Base-by-base conservation (phyloP, 2,113 vertebrate species). In the Ictalurus furcatus region DNA sequence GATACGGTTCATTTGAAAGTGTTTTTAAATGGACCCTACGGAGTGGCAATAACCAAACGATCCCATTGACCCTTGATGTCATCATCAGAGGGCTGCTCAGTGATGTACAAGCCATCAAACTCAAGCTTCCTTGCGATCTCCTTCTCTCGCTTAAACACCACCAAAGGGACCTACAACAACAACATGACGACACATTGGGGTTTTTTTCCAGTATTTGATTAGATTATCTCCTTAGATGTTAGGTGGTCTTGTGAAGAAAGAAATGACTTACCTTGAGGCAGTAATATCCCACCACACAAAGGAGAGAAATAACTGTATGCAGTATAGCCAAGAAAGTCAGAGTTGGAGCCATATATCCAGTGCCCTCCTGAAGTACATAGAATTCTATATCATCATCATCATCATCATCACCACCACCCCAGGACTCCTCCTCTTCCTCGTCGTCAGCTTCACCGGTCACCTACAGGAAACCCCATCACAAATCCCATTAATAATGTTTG, bases 31-130 rank as follows among this genome's bases (percentile, higher is more conserved):
- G 58, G 17, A 58, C 79, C 98, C 95, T 95, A 99, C 98, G 97
- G 97, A 3, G 98, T 99, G 91, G 99, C 99, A 94, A 99, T 99
- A 88, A 99, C 98, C 7, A 99, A 94, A 28, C 98, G 97, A 94
- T 99, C 98, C 98, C 98, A 99, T 12, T 99, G 98, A 83, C 98
- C 98, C 93, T 99, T 99, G 93, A 99, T 99, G 89, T 99, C 98
- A 82, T 99, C 98, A 63, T 99, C 98, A 11, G 98, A 97, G 1
- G 98, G 98, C 91, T 99, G 98, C 88, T 99, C 98, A 0, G 98
- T 99, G 92, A 99, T 99, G 92, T 99, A 99, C 0, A 99, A 93
- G 25, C 98, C 98, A 44, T 99, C 98, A 89, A 99, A 99, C 90
- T 99, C 98, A 87, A 99, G 95, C 93, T 97, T 98, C 93, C 98